Conservation (phyloP, 2,888 invertebrate genomes). For the Drepanosiphum platanoidis region DNA sequence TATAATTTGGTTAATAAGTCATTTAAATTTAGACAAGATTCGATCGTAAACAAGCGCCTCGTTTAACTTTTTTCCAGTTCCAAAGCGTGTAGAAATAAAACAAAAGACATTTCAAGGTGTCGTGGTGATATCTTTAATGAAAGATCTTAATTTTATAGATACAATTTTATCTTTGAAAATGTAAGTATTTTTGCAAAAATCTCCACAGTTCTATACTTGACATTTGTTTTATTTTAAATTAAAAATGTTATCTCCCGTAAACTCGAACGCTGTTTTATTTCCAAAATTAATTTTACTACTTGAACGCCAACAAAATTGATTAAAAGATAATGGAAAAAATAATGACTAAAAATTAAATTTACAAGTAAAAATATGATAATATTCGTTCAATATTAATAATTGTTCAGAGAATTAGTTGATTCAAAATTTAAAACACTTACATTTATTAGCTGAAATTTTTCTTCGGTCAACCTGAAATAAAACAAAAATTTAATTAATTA, state of each 20-base stretch:
- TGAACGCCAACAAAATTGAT: too few species aligned
- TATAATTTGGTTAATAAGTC: neutral
- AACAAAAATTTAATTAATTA: constrained; percentile 64
- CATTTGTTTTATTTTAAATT: too few species aligned
- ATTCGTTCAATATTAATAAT: too few species aligned
- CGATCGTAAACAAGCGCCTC: neutral
- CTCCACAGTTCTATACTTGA: neutral
- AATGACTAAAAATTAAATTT: too few species aligned
- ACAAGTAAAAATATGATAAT: too few species aligned
- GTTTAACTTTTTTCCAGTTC: neutral
- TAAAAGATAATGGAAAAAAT: too few species aligned
- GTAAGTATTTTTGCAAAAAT: neutral
- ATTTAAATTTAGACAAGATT: neutral
- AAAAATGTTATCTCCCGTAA: too few species aligned
- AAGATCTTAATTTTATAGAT: neutral
- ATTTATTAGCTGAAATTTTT: constrained; percentile 88
- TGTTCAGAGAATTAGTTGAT: neutral
- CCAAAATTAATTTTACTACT: too few species aligned
- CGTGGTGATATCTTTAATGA: neutral
- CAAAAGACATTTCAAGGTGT: neutral
- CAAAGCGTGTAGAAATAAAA: neutral
- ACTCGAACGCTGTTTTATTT: too few species aligned
- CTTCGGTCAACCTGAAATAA: constrained; percentile 79
- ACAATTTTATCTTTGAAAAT: neutral
- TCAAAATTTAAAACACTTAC: constrained; percentile 73